Base-by-base conservation (phyloP, 2,888 invertebrate genomes). In the Tribolium freemani region DNA sequence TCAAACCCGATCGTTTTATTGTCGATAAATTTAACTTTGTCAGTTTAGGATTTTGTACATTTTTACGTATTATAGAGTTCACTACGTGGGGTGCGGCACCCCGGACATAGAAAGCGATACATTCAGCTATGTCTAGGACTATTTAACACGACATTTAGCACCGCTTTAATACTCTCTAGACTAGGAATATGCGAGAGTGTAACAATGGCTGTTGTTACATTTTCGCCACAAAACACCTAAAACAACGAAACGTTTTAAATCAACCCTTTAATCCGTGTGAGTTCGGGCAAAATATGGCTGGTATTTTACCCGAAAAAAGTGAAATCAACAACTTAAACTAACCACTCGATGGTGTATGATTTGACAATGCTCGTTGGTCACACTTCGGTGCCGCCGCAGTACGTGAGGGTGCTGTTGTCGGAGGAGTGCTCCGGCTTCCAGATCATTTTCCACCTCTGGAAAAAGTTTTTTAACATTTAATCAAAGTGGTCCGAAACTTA, bases 311-410 rank as follows among this genome's bases (percentile, higher is more conserved):
- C 73, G 73, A 72, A 74, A 45, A 69, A 67, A 51, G 31, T 53
- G 45, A 71, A 73, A 66, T 64, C 46, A 72, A 57, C 56, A 68
- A 51, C 57, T 79, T 83, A 84, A 77, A 86, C 86, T 82, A 86
- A 81, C 86, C 86, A 86, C 81, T 87, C 86, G 67, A 86, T 83
- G 26, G 86, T 86, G 76, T 86, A 86, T 44, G 84, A 83, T 74
- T 82, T 80, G 10, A 83, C 71, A n/a, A 75, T 74, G 50, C 79
- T 80, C 75, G 81, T 84, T 82, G 86, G 88, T 89, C 88, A 89
- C 83, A 89, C 88, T 78, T 88, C 88, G 53, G 88, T 87, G 48
- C 88, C 88, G 3, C 87, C 87, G 68, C 87, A 88, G 80, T 88
- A 88, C 3, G 86, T 87, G 75, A 87, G 77, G 45, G 86, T 82